phyloP scores from a whole-genome alignment of 2,113 vertebrate genomes.

The Prunella fulvescens region DNA sequence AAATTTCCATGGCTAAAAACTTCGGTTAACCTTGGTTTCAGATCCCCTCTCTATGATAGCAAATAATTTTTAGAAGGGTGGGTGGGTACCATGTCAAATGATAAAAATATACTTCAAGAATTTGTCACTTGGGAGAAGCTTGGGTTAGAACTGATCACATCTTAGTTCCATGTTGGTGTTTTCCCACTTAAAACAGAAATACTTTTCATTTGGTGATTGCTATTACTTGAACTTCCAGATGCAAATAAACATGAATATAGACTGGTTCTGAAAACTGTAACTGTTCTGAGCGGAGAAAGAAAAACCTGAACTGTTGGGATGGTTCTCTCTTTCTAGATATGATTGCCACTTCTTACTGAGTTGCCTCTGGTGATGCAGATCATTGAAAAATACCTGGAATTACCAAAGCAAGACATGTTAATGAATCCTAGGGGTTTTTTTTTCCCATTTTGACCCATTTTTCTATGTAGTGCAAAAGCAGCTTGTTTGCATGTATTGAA shows the following conservation, averaged over 20 bases:
- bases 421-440: neutral
- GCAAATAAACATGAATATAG: neutral
- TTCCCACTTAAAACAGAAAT: neutral
- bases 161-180: neutral
- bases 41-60: neutral
- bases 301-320: neutral
- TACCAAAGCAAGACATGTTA: slow-evolving; percentile 11
- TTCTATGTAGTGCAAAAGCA: neutral
- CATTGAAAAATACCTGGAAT: neutral
- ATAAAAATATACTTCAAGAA: slow-evolving; percentile 4
- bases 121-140: neutral
- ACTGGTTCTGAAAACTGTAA: neutral
- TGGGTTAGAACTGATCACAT: neutral
- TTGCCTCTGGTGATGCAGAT: neutral
- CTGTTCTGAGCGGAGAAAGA: neutral
- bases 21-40: slow-evolving; percentile 25
- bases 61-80: neutral
- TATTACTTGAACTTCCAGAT: neutral
- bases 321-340: neutral
- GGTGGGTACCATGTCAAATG: neutral
- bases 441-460: slow-evolving; percentile 31
- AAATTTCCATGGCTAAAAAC: slow-evolving; percentile 3
- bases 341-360: neutral
- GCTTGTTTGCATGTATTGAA: slow-evolving; percentile 20
- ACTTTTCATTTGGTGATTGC: neutral